Evolutionary conservation across 2,888 invertebrate genomes (phyloP).

Genomic region (Cosmia trapezina): DNA sequence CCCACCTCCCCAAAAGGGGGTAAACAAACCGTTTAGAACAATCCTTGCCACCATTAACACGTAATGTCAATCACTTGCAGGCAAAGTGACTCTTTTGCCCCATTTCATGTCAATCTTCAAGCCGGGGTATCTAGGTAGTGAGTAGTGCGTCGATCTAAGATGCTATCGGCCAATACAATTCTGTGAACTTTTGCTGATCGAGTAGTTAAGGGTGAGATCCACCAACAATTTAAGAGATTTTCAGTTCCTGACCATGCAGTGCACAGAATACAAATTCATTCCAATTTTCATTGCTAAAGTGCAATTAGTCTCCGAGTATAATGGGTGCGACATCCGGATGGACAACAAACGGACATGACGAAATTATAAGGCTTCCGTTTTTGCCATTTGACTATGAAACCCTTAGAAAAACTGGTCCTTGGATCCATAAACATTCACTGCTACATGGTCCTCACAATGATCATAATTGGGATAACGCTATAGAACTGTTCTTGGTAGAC

Average conservation of each 20-base stretch:
- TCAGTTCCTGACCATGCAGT: neutral
- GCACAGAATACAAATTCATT: neutral
- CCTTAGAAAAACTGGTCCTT: neutral
- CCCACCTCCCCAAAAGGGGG: constrained; percentile 57
- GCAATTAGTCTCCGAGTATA: neutral
- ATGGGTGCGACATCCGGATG: neutral
- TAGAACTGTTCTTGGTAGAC: neutral
- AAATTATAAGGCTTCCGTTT: neutral
- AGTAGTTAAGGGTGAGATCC: constrained; percentile 6
- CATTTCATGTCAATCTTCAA: constrained; percentile 79
- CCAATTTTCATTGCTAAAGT: neutral
- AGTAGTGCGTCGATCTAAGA: constrained; percentile 52
- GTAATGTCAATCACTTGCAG: constrained; percentile 75
- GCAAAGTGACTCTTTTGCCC: constrained; percentile 71
- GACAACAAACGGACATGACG: neutral
- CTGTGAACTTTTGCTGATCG: constrained; percentile 51
- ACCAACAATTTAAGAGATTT: neutral
- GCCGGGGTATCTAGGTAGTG: constrained; percentile 39
- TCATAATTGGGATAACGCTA: neutral
- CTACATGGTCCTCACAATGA: neutral
- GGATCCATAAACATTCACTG: neutral
- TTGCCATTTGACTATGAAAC: neutral
- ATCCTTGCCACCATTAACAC: constrained; percentile 76
- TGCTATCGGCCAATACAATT: constrained; percentile 56
- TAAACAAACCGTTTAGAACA: constrained; percentile 66